Percentiles rank a stretch among this genome's conserved stretches.
Conservation (phyloP, 2,888 invertebrate genomes). For the Drosophila sordidula region DNA sequence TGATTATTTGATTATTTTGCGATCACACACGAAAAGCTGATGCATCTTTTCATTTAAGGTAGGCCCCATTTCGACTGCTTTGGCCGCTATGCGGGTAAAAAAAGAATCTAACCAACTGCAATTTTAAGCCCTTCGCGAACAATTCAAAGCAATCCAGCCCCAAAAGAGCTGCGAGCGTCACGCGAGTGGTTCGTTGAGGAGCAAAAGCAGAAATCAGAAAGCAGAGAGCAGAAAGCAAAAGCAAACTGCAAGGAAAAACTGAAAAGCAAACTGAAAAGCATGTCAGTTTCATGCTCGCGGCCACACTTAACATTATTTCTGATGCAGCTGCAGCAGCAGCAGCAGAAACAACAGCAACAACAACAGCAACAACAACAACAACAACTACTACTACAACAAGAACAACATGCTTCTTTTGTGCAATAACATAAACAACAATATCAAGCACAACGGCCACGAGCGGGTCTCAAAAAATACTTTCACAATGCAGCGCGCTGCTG, state of each 20-base stretch:
- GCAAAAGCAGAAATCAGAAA: conserved; percentile 31
- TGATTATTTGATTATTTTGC: background rate
- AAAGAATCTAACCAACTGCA: conserved; percentile 26
- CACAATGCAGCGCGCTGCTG: conserved; percentile 19
- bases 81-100: conserved; percentile 2
- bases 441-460: conserved; percentile 34
- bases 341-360: conserved; percentile 19
- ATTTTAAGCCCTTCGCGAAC: conserved; percentile 23
- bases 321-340: conserved; percentile 52
- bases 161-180: conserved; percentile 44
- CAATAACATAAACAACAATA: conserved; percentile 50
- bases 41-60: background rate
- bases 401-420: conserved; percentile 67
- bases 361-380: conserved; percentile 30
- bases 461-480: conserved; percentile 43
- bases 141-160: conserved; percentile 28
- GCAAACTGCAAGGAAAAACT: conserved; percentile 39
- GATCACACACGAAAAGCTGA: background rate
- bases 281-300: conserved; percentile 80
- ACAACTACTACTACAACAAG: conserved; percentile 42
- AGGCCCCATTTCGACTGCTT: conserved; percentile 3
- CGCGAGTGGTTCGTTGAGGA: conserved; percentile 58
- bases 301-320: conserved; percentile 81
- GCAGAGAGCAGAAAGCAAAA: conserved; percentile 32
- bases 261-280: conserved; percentile 69